Base-by-base conservation (phyloP, 2,888 invertebrate genomes). In the Clanis bilineata region DNA sequence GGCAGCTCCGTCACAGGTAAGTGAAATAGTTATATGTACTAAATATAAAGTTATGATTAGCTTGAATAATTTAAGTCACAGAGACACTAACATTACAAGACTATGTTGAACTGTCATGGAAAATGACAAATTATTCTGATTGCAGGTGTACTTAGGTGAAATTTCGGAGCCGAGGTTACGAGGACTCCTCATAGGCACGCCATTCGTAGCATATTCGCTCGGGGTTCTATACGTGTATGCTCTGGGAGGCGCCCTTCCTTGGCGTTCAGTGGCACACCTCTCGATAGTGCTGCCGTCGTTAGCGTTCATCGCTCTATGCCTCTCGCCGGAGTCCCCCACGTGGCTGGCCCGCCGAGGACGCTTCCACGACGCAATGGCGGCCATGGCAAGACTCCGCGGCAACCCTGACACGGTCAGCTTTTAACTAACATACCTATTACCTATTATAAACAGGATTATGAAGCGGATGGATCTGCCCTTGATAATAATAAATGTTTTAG, bases 201-300 rank as follows among this genome's bases (percentile, higher is more conserved):
- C 95, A 0, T 95, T 95, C 73, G 95, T 95, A 23, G 95, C 96
- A 18, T 96, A 96, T 72, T 95, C 96, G 0, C 82, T 95, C 38
- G 96, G 96, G 23, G 96, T 96, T 47, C 88, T 96, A 0, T 85
- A 96, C 59, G 95, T 96, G 32, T 96, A 96, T 72, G 93, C 94
- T 0, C 83, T 96, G 12, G 96, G 96, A 0, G 94, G 95, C 0
- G 79, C 92, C n/a, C 74, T 96, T 39, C 92, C 93, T 28, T 96
- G 96, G 96, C 88, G 95, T 61, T 82, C 89, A 18, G 96, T 96
- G 56, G 95, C 96, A 5, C 94, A 93, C 74, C 92, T 93, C 51
- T 94, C 94, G 23, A 91, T 93, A 23, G 82, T 94, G 54, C 79
- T 96, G 56, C 96, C 96, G 0, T 72, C 90, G 0, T 65, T 94